Evolutionary conservation across 2,888 invertebrate genomes (phyloP), one percentile per base, ranked within the genome.

Genomic region (Lottia gigantea): DNA sequence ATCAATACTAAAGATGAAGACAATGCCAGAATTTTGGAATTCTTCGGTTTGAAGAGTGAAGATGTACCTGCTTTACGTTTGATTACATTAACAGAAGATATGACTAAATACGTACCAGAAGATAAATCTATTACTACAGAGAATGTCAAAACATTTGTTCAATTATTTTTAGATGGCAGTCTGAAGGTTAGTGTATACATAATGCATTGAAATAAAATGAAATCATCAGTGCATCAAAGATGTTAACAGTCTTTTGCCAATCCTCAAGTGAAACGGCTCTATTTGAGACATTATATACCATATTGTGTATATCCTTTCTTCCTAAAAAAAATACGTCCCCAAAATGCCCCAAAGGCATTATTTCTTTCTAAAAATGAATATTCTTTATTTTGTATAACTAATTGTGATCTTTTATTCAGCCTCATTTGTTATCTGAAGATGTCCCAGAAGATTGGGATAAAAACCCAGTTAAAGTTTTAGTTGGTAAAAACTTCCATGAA

Each of bases 11-110:
- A 95, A 86, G 95, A 96, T 87, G 95, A 95, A 87, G 98, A 99
- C 88, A 98, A 99, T 90, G 94, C 94, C 84, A 92, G 98, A 86
- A 98, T 99, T 89, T 91, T 99, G 88, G 99, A 99, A 90, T 99
- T 98, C 95, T 99, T 99, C 90, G 98, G 98, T 83, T 94, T 98
- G 92, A 95, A 94, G 91, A 94, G 95, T 89, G 94, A 95, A n/a
- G 96, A 90, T 49, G 85, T 88, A 62, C 91, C 91, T 66, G 85
- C 90, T 71, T 94, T 96, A 85, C 93, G 98, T 82, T 91, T 99
- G 78, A 98, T 99, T 89, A 94, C 94, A 78, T 91, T 99, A 77
- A 97, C 97, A 89, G 96, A 98, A 62, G 88, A 87, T 69, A 86
- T 87, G 87, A 82, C 83, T 73, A 88, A 87, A 89, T 99, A 94